Conservation (phyloP, 2,113 vertebrate species). For the Pteropus alecto region DNA sequence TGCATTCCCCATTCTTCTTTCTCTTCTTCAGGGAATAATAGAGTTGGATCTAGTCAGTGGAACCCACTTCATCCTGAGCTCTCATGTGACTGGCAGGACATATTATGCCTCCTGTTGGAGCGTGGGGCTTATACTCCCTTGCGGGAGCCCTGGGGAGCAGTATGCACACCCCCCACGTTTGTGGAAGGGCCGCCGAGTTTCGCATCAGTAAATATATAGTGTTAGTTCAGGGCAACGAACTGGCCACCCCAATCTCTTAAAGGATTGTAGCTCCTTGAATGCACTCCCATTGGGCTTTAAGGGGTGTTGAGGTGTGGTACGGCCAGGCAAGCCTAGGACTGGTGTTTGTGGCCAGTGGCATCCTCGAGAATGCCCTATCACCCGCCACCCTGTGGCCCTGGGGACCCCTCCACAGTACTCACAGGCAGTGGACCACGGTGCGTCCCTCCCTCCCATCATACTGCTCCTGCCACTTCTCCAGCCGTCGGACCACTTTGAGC, state of each 20-base stretch:
- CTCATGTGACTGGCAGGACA: not conserved
- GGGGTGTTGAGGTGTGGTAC: not conserved
- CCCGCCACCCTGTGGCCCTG: fast-evolving
- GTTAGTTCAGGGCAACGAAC: not conserved
- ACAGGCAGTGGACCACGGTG: conserved; percentile 98
- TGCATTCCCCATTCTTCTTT: not conserved
- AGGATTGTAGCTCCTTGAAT: not conserved
- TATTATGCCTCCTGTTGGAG: not conserved
- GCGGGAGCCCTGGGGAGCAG: not conserved
- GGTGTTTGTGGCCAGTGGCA: not conserved
- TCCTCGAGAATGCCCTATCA: fast-evolving
- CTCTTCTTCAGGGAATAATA: not conserved
- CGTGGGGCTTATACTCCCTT: not conserved
- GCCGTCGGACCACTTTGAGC: conserved; percentile 92
- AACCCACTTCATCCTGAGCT: not conserved
- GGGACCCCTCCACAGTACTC: conserved; percentile 72
- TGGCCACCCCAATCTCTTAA: not conserved
- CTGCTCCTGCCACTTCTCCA: conserved; percentile 98
- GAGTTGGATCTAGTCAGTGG: not conserved
- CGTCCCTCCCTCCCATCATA: conserved; percentile 95
- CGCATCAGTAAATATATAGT: not conserved
- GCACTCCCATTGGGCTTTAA: not conserved
- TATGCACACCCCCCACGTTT: not conserved
- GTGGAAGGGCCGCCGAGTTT: not conserved
- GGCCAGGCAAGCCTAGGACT: not conserved